Evolutionary conservation across 2,113 vertebrate genomes (phyloP), one percentile per base, ranked within the genome.

Genomic region (Narcine bancroftii): DNA sequence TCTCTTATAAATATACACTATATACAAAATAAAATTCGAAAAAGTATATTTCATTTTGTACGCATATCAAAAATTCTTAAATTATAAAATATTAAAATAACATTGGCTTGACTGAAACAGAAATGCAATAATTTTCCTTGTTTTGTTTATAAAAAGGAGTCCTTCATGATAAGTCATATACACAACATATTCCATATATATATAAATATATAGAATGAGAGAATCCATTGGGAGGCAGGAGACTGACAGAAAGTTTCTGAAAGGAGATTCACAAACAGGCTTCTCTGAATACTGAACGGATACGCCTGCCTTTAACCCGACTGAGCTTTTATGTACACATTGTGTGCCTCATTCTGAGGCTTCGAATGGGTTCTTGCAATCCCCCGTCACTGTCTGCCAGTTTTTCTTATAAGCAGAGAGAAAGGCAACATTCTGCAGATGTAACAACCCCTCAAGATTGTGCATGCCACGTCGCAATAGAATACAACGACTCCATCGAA

Each of bases 41-140:
- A 87, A 87, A 60, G 81, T 87, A 87, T 87, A 87, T 87, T 87
- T 87, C 81, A 87, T 87, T 87, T 87, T 87, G 81, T 87, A 87
- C 60, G 81, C 53, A 87, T 87, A 87, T 87, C 81, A 87, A 87
- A 87, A 60, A 87, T 87, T 87, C 81, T 87, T 87, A 87, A 87
- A 87, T 87, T 87, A 87, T 87, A 87, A 87, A 87, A 87, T 87
- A 87, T 87, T 87, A 87, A 87, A 87, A 87, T 60, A 87, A 87
- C 81, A 87, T 87, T 87, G 81, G 81, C 53, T 85, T 85, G 81
- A 87, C 50, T 87, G 53, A 87, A 81, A 87, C 79, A 87, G 15
- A 87, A 87, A 53, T 39, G 81, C 50, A 87, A 87, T 87, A 87
- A 87, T 63, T n/a, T 60, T 60, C n/a, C 53, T 60, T 87, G 81